Percentiles rank a stretch among this genome's conserved stretches.
phyloP scores from a whole-genome alignment of 2,888 invertebrate species.

The Apamea monoglypha region DNA sequence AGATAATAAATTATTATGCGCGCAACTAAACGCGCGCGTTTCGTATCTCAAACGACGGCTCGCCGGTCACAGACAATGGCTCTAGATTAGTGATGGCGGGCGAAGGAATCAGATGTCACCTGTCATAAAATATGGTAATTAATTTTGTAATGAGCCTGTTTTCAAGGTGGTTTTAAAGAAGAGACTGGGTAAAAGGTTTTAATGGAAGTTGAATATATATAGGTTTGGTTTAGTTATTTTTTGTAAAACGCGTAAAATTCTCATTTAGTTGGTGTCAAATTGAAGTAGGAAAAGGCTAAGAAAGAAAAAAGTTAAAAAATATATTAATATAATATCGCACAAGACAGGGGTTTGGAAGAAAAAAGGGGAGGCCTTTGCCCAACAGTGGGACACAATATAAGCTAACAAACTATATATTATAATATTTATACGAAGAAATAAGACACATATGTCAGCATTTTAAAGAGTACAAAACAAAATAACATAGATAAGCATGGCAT shows the following conservation, averaged over 20 bases:
- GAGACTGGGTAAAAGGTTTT: background rate
- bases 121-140: conserved; percentile 62
- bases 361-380: too few species aligned
- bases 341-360: too few species aligned
- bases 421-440: too few species aligned
- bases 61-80: conserved; percentile 80
- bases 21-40: conserved; percentile 76
- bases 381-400: too few species aligned
- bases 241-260: background rate
- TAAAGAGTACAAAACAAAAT: background rate
- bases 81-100: conserved; percentile 79
- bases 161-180: conserved; percentile 30
- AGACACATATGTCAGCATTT: too few species aligned
- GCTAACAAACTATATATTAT: too few species aligned
- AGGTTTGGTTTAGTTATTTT: background rate
- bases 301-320: too few species aligned
- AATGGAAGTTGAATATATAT: background rate
- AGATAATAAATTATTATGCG: conserved; percentile 79
- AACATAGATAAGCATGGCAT: background rate
- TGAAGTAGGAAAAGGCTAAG: too few species aligned
- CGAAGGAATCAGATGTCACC: conserved; percentile 69
- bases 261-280: background rate
- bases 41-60: conserved; percentile 78
- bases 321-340: too few species aligned
- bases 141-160: conserved; percentile 54